Base-by-base conservation (phyloP, 2,113 vertebrate genomes). In the Ceuthmochares aereus region DNA sequence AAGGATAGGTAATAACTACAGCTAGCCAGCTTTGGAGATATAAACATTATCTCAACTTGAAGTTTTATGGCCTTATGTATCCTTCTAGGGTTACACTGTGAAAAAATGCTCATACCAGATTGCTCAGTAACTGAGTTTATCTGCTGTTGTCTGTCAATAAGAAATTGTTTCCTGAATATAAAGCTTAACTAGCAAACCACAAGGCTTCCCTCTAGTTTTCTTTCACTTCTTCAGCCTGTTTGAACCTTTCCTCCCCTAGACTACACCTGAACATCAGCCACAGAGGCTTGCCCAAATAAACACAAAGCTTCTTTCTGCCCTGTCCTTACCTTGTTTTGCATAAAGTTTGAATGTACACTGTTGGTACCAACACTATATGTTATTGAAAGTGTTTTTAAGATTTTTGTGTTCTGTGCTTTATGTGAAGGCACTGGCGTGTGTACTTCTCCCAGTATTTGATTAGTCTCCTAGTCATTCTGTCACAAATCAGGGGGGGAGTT, bases 141-240 rank as follows among this genome's bases (percentile, higher is more conserved):
- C 34, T 5, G 36, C 37, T 69, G 13, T 34, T 92, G 54, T 29
- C 20, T 67, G 59, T 58, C 75, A 88, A n/a, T 60, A 84, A 84
- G n/a, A 82, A 90, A 87, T 14, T 23, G 34, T n/a, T 63, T 84
- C n/a, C 60, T 91, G 54, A 89, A 91, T 30, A 90, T 32, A 76
- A 37, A 82, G 9, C 23, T 87, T 72, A 67, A 77, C 29, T 20
- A 72, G 47, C 15, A 81, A 26, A 6, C 22, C 47, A 74, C 56
- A 74, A 58, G 36, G 43, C 16, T 77, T 69, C 27, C 12, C 36
- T 89, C 18, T 47, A 14, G 51, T 27, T 52, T 75, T 70, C 30
- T 47, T 77, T 32, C 40, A 13, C 32, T 84, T 84, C 42, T 37
- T 81, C 30, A 72, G 12, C 29, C 20, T n/a, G 29, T 60, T 68